These are phyloP conservation scores for Pycnonotus jocosus DNA, from an alignment of 2,113 vertebrate species.

Conservation along the genomic window DNA sequence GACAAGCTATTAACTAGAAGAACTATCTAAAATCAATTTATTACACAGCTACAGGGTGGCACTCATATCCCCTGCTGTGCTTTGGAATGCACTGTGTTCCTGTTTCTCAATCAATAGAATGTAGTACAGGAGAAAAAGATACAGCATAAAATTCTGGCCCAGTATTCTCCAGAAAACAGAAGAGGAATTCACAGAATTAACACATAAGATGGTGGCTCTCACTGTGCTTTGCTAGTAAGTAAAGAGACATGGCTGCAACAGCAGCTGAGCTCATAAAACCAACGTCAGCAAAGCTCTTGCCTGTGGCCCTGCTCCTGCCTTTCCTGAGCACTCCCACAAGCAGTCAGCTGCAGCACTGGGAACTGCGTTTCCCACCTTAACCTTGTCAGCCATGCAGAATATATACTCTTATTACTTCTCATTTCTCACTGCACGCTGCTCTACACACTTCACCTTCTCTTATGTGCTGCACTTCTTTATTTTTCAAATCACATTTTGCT, in stretches of 20 bases:
- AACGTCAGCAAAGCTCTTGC: not conserved
- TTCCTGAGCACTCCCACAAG: not conserved
- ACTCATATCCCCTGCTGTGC: not conserved
- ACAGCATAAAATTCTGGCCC: not conserved
- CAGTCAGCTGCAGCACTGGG: not conserved
- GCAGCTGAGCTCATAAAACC: not conserved
- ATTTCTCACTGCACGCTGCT: not conserved
- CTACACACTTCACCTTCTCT: not conserved
- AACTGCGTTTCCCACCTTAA: not conserved
- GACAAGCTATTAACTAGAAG: not conserved
- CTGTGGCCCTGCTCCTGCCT: not conserved
- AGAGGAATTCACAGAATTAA: not conserved
- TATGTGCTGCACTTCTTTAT: not conserved
- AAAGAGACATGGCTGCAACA: not conserved
- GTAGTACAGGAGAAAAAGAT: not conserved
- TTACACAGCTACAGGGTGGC: not conserved
- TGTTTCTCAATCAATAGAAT: not conserved
- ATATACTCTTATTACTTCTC: not conserved
- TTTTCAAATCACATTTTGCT: not conserved
- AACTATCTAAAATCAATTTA: not conserved
- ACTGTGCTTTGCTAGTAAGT: not conserved
- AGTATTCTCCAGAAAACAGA: not conserved
- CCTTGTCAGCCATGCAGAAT: not conserved
- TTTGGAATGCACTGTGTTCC: not conserved
- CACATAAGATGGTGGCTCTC: not conserved